These are phyloP conservation scores for Mastacembelus armatus DNA, from an alignment of 2,797 vertebrate species.

Conservation along the genomic window DNA sequence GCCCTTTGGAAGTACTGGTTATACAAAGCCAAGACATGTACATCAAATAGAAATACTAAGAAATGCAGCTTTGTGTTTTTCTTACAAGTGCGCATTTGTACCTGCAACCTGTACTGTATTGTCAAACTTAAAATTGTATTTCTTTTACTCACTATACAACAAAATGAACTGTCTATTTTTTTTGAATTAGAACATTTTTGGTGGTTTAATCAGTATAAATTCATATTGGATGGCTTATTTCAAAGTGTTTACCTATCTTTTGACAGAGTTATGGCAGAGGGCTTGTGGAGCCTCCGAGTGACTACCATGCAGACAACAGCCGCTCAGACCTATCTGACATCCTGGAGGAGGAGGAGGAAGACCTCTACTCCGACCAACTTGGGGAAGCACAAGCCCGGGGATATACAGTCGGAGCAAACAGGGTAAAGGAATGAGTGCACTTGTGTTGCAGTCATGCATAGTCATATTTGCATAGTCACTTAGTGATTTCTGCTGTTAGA, in stretches of 20 bases:
- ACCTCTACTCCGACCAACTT: slow-evolving; percentile 85
- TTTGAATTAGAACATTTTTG: no score
- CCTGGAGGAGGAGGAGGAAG: slow-evolving; percentile 96
- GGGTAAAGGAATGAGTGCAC: slow-evolving; percentile 71
- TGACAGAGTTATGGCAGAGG: slow-evolving; percentile 73
- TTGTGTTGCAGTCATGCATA: not conserved
- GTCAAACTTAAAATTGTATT: not conserved
- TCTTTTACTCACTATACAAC: no score
- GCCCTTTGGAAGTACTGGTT: no score
- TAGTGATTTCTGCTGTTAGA: slow-evolving; percentile 29
- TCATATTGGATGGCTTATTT: not conserved
- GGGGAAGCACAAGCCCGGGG: slow-evolving; percentile 74
- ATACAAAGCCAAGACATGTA: no score
- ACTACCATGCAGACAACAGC: slow-evolving; percentile 89
- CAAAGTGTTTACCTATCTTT: not conserved
- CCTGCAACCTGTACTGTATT: not conserved
- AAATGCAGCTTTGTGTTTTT: not conserved
- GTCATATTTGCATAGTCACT: not conserved
- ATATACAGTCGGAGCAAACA: slow-evolving; percentile 67
- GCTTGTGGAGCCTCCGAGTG: slow-evolving; percentile 75
- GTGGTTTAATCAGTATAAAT: not conserved
- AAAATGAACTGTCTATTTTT: no score
- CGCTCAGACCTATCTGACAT: slow-evolving; percentile 98
- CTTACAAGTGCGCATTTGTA: no score
- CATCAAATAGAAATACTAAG: not conserved